Base-by-base conservation (phyloP, 2,113 vertebrate genomes). In the Lasiurus borealis region DNA sequence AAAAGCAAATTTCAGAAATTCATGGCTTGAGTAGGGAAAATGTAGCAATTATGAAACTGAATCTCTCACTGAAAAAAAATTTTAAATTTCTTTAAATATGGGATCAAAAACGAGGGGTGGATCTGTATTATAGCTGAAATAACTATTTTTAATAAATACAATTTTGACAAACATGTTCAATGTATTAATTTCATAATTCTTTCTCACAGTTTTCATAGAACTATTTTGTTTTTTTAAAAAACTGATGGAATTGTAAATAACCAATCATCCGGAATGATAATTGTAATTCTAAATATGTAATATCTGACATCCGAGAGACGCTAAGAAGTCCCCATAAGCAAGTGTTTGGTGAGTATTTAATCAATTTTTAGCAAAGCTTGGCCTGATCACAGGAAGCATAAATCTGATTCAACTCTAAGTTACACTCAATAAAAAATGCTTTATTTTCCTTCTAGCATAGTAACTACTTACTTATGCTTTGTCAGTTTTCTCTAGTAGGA, bases 321-420 rank as follows among this genome's bases (percentile, higher is more conserved):
- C 54, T 85, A 40, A 77, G 18, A 92, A 3, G 2, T 40, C 57
- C 12, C 46, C 68, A 76, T 0, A 8, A 8, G 50, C 19, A 92
- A 71, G 8, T 57, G 64, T 93, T 64, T 68, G 21, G 11, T 59
- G 50, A 75, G 13, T 31, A 91, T 54, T 78, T 88, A 40, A 88
- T 21, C 12, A 72, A 23, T 57, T 84, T 90, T 94, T 80, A 69
- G 25, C 44, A 96, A 92, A 89, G 21, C 7, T 83, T 88, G 34
- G 48, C 31, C 9, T 48, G 48, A 40, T 27, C 29, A 2, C 54
- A 62, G 13, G 27, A 94, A 81, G 23, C 27, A 64, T 54, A 54
- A 78, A 48, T 66, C 2, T 84, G 13, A 64, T 27, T 83, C 69
- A 95, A 11, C 1, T 64, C 29, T 66, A 36, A 77, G 1, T 44